Evolutionary conservation across 92 coral and sea anemone species (phyloP), one percentile per base, ranked within the genome.

Genomic region (Montipora capitata): DNA sequence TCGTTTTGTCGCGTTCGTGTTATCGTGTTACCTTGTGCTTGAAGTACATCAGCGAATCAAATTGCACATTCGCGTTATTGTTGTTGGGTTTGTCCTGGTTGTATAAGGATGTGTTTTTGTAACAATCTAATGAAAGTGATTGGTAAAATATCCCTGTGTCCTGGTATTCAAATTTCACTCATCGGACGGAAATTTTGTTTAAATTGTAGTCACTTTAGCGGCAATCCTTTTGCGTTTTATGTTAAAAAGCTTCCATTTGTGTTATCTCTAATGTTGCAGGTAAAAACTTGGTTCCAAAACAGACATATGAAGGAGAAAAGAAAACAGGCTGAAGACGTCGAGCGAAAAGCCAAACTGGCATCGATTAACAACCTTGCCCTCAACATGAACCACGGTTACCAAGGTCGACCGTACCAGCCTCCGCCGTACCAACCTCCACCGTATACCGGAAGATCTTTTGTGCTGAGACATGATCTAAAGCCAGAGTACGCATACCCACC

Each of bases 221-320:
- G 20, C 20, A 18, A 18, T 17, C 40, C 3, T 4, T n/a, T 5
- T 62, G 35, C 16, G 2, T 10, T 63, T 4, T 14, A n/a, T 3
- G 3, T 63, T 3, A 7, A 63, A 8, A 7, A 8, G 2, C 7
- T 2, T 40, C 10, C 57, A 18, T 38, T 54, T 54, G 13, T 54
- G 59, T 1, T 11, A 10, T 54, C 49, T 4, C 59, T 54, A 9
- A 9, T 54, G 59, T 54, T 54, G 11, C 76, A 87, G 81, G 92
- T 88, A 10, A 88, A 88, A 38, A 82, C 80, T 45, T 88, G 92
- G 92, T 88, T 88, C 92, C 92, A 88, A 68, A 88, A 88, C 78
- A 88, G 92, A 49, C 83, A 88, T n/a, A 88, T 88, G 92, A 88
- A 88, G 57, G 75, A 65, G 16, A 88, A 88, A 74, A 75, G 83